These are phyloP conservation scores for Acrossocheilus wenchowensis DNA, from an alignment of 2,797 vertebrate species.

Conservation along the genomic window DNA sequence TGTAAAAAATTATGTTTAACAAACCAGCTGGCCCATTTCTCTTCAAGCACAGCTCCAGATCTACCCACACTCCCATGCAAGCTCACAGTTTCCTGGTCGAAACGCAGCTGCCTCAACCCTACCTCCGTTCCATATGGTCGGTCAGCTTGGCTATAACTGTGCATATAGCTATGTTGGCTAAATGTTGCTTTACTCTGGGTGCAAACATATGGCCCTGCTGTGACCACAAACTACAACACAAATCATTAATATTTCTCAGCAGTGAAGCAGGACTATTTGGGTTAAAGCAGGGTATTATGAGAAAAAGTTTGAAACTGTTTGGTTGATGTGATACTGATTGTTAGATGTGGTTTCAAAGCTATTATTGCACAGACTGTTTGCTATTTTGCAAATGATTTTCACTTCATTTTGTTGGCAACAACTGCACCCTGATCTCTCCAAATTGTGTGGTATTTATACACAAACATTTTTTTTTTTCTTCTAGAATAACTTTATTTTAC, in stretches of 20 bases:
- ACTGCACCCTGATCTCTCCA: background rate
- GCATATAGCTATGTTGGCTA: conserved; percentile 1
- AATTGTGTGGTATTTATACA: background rate
- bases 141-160: conserved; percentile 13
- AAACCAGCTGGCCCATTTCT: background rate
- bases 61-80: background rate
- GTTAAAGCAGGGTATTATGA: background rate
- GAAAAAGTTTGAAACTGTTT: background rate
- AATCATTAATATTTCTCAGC: conserved; percentile 8
- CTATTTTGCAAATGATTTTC: background rate
- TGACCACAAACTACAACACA: conserved; percentile 19
- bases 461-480: background rate
- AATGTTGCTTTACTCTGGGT: background rate
- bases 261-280: background rate
- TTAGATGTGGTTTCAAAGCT: background rate
- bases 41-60: background rate
- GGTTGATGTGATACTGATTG: background rate
- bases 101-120: background rate
- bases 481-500: background rate
- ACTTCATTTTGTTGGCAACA: background rate
- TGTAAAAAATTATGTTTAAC: background rate
- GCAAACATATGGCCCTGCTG: conserved; percentile 19
- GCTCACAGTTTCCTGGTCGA: background rate
- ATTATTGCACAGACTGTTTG: background rate
- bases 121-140: background rate